Evolutionary conservation across 2,113 vertebrate genomes (phyloP).

Genomic region (Bos indicus): DNA sequence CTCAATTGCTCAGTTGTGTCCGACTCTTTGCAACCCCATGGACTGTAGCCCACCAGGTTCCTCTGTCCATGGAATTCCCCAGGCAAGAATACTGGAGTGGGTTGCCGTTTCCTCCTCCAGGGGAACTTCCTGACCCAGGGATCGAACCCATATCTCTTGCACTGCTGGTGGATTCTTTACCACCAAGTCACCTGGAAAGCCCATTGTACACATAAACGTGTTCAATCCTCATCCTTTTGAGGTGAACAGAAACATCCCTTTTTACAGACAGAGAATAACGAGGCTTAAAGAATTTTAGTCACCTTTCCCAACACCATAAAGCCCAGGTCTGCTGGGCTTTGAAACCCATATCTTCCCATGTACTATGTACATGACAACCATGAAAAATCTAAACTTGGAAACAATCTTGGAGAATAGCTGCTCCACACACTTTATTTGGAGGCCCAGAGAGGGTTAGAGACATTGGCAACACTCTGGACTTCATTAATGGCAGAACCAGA

Average conservation of each 20-base stretch:
- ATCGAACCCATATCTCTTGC: background rate
- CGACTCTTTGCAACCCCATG: background rate
- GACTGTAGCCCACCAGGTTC: background rate
- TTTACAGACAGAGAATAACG: background rate
- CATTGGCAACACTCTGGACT: fast-evolving
- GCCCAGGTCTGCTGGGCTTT: background rate
- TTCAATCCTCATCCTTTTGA: background rate
- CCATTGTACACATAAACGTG: background rate
- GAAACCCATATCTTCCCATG: background rate
- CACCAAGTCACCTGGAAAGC: background rate
- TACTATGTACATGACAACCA: background rate
- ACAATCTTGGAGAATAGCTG: background rate
- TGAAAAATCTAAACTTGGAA: background rate
- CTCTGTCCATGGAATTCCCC: background rate
- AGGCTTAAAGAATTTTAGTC: background rate
- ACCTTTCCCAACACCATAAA: background rate
- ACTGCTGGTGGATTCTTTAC: background rate
- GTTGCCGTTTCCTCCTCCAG: background rate
- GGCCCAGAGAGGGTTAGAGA: background rate
- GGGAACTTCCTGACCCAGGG: background rate
- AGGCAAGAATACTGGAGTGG: background rate
- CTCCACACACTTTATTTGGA: background rate
- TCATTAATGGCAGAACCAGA: fast-evolving
- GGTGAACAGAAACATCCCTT: background rate
- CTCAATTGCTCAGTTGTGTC: background rate